A percentile compares a stretch with the other conserved stretches of the same genome.
phyloP scores from a whole-genome alignment of 2,888 invertebrate genomes.

The Limulus polyphemus region DNA sequence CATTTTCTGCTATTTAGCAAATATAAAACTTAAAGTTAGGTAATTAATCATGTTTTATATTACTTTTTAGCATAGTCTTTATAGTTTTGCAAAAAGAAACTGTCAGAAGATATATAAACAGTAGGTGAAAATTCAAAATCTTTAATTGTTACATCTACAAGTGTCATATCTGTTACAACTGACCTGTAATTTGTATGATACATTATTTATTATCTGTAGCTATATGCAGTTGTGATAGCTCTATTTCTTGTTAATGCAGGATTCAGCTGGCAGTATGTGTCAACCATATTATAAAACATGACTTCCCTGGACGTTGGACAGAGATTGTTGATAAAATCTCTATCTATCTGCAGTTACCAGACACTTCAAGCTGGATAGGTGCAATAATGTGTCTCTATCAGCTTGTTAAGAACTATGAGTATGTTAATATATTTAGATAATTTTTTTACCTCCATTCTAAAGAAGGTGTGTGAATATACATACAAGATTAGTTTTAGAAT shows the following conservation, averaged over 20 bases:
- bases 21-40: too few relatives aligned
- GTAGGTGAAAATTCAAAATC: too few relatives aligned
- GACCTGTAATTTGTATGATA: not conserved
- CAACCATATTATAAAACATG: conserved; percentile 82
- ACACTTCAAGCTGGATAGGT: conserved; percentile 75
- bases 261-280: conserved; percentile 85
- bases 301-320: conserved; percentile 91
- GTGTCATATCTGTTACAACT: not conserved
- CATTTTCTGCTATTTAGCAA: too few relatives aligned
- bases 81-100: too few relatives aligned
- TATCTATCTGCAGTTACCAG: conserved; percentile 81
- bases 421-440: conserved; percentile 32
- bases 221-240: not conserved
- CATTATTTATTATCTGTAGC: conserved; percentile 5
- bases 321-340: conserved; percentile 91
- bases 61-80: too few relatives aligned
- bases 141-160: too few relatives aligned
- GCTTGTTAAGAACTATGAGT: conserved; percentile 78
- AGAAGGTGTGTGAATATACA: too few relatives aligned
- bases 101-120: too few relatives aligned
- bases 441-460: too few relatives aligned
- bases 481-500: too few relatives aligned
- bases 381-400: conserved; percentile 82
- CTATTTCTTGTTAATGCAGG: conserved; percentile 39
- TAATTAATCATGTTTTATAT: too few relatives aligned